phyloP scores from a whole-genome alignment of 2,113 vertebrate genomes.

The Onychorhynchus coronatus region DNA sequence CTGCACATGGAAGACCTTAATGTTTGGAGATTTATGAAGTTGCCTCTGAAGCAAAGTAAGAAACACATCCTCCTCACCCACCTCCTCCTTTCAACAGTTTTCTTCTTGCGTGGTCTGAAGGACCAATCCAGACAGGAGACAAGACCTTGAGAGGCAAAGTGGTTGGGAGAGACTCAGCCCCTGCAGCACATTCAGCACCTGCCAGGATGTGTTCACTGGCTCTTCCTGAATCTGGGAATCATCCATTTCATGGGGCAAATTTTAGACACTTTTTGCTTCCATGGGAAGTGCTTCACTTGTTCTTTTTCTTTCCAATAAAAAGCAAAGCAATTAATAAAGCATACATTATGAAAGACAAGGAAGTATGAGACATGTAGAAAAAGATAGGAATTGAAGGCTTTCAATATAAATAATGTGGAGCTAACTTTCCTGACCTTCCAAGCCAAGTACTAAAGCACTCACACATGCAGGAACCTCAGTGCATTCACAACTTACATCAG shows the following conservation, averaged over 20 bases:
- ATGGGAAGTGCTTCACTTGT: background rate
- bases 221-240: background rate
- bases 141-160: background rate
- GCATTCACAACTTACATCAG: background rate
- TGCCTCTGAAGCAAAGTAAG: background rate
- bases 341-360: background rate
- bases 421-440: background rate
- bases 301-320: background rate
- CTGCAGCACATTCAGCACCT: background rate
- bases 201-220: background rate
- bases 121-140: background rate
- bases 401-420: fast-evolving
- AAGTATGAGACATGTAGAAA: background rate
- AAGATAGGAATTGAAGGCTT: background rate
- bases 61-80: background rate
- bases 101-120: background rate
- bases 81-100: slow-evolving; percentile 22
- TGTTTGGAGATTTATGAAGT: background rate
- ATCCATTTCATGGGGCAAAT: background rate
- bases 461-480: background rate
- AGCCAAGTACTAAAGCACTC: background rate
- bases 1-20: background rate
- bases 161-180: background rate
- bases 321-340: background rate
- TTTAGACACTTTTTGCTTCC: background rate